These are phyloP conservation scores for Homarus gammarus DNA, from an alignment of 2,888 invertebrate genomes.

Conservation along the genomic window DNA sequence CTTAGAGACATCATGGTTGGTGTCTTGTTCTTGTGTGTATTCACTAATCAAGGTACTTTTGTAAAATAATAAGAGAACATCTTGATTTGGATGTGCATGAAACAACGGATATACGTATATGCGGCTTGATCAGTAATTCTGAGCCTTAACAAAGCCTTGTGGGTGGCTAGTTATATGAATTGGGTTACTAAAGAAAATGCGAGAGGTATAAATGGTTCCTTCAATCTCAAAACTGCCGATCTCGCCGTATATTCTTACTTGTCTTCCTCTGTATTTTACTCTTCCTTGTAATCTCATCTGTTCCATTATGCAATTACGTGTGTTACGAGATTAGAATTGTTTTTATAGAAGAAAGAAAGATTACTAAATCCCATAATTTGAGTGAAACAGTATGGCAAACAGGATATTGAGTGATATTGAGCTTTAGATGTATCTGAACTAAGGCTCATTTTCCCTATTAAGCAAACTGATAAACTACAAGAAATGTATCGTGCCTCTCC, in stretches of 20 bases:
- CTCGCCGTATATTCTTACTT: conserved; percentile 62
- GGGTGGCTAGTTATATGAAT: conserved; percentile 17
- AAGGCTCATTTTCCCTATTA: conserved; percentile 63
- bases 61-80: background rate
- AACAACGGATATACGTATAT: conserved; percentile 17
- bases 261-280: conserved; percentile 52
- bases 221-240: conserved; percentile 47
- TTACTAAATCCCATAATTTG: conserved; percentile 44
- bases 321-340: conserved; percentile 33
- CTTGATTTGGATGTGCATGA: conserved; percentile 1
- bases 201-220: background rate
- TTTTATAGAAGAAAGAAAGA: conserved; percentile 31
- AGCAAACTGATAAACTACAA: conserved; percentile 55
- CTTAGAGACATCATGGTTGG: conserved; percentile 46
- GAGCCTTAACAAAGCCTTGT: conserved; percentile 26
- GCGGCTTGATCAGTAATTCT: conserved; percentile 52
- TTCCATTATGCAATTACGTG: conserved; percentile 9
- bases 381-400: conserved; percentile 71
- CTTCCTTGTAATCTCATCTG: conserved; percentile 12
- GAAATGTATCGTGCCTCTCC: conserved; percentile 48
- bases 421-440: conserved; percentile 61
- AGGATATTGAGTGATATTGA: conserved; percentile 63
- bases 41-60: background rate
- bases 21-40: conserved; percentile 46
- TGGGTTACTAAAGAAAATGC: conserved; percentile 8